A percentile compares a stretch with the other conserved stretches of the same genome.
These are phyloP conservation scores for Latrodectus elegans DNA, from an alignment of 2,888 invertebrate species.

Conservation along the genomic window DNA sequence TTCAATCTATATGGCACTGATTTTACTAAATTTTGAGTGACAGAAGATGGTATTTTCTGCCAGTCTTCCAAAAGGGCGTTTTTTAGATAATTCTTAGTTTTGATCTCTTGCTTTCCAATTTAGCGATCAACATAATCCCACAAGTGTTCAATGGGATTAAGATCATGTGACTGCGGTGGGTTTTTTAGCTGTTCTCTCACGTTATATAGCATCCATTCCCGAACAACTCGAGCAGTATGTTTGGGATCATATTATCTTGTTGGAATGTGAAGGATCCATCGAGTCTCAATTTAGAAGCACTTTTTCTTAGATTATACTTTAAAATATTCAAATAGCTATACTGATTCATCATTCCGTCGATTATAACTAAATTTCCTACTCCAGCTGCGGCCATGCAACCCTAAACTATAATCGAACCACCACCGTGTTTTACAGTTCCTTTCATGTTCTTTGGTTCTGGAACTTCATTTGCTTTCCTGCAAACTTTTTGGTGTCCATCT, in stretches of 20 bases:
- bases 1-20: neutral
- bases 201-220: neutral
- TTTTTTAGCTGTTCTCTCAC: constrained; percentile 6
- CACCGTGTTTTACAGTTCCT: neutral
- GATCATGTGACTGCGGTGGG: neutral
- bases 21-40: neutral
- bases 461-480: neutral
- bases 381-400: too few species aligned
- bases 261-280: too few species aligned
- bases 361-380: too few species aligned
- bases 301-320: neutral
- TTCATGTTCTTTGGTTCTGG: constrained; percentile 12
- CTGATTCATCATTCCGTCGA: too few species aligned
- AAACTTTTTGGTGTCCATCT: neutral
- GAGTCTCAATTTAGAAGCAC: too few species aligned
- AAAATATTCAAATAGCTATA: neutral
- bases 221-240: neutral
- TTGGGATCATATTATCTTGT: too few species aligned
- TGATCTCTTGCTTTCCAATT: neutral
- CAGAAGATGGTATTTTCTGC: neutral
- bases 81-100: neutral
- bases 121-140: neutral
- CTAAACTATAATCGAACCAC: too few species aligned
- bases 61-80: neutral
- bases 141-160: neutral